A percentile compares a stretch with the other conserved stretches of the same genome.
phyloP scores from a whole-genome alignment of 2,797 vertebrate genomes.

The Pseudotriccus pelzelni region DNA sequence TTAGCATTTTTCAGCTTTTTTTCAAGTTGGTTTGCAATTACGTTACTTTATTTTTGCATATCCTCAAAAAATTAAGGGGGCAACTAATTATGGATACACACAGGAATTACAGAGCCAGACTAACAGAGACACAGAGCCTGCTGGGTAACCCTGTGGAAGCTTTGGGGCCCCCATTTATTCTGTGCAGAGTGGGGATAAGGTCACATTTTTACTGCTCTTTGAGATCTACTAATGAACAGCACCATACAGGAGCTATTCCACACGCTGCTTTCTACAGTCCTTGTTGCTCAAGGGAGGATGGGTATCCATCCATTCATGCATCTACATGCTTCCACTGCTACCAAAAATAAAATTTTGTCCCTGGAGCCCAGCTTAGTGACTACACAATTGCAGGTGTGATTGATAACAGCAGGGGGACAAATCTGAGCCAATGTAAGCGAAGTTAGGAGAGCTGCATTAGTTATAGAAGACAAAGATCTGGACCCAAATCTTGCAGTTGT shows the following conservation, averaged over 20 bases:
- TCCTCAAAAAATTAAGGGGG: neutral
- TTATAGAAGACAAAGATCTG: neutral
- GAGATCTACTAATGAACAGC: neutral
- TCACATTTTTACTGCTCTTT: neutral
- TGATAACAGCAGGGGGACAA: neutral
- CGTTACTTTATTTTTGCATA: neutral
- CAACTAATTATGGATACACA: neutral
- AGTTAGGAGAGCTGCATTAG: neutral
- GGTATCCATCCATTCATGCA: neutral
- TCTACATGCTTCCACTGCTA: neutral
- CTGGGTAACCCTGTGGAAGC: neutral
- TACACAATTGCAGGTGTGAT: neutral
- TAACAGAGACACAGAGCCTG: neutral
- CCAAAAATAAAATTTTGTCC: slow-evolving; percentile 21
- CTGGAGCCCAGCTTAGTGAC: neutral
- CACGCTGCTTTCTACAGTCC: neutral
- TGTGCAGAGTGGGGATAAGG: neutral
- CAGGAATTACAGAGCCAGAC: neutral
- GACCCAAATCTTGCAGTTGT: neutral
- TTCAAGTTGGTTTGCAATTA: neutral
- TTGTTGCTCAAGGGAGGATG: neutral
- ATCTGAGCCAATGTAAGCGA: neutral
- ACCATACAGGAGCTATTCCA: neutral
- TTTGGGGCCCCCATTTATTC: neutral
- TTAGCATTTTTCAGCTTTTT: neutral